Conservation (phyloP, 2,888 invertebrate species). For the Saturnia pavonia region DNA sequence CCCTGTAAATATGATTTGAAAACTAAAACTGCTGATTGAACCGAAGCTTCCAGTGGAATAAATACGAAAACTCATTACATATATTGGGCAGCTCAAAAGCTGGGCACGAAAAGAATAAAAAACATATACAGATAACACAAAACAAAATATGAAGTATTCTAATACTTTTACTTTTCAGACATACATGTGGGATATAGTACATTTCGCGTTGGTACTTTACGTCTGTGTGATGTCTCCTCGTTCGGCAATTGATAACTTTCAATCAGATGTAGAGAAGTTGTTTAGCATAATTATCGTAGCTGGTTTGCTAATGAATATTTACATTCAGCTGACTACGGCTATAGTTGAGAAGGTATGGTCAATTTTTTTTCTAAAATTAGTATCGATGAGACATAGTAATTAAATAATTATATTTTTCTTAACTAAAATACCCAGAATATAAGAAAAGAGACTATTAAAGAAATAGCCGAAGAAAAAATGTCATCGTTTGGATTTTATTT, state of each 20-base stretch:
- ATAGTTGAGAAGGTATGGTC: constrained; percentile 62
- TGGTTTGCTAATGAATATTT: constrained; percentile 68
- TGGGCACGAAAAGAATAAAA: too few species aligned
- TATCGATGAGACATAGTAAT: neutral
- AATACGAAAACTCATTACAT: too few species aligned
- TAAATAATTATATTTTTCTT: constrained; percentile 21
- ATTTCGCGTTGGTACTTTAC: constrained; percentile 66
- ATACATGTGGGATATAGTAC: constrained; percentile 63
- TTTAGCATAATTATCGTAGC: constrained; percentile 58
- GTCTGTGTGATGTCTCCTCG: constrained; percentile 69
- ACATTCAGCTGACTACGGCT: constrained; percentile 74
- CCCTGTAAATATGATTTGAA: too few species aligned
- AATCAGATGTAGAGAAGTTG: constrained; percentile 53
- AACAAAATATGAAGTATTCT: neutral
- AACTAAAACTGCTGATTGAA: too few species aligned
- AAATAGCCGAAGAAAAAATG: constrained; percentile 74
- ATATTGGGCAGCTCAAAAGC: too few species aligned
- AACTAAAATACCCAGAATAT: constrained; percentile 48
- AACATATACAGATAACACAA: neutral
- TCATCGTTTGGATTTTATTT: constrained; percentile 67
- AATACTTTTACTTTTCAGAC: constrained; percentile 48
- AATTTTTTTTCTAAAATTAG: too few species aligned
- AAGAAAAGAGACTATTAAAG: constrained; percentile 62
- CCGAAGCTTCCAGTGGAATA: too few species aligned
- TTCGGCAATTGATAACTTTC: constrained; percentile 53